Percentiles rank a stretch among this genome's conserved stretches.
These are phyloP conservation scores for Tinea trinotella DNA, from an alignment of 2,888 invertebrate genomes.

Conservation along the genomic window DNA sequence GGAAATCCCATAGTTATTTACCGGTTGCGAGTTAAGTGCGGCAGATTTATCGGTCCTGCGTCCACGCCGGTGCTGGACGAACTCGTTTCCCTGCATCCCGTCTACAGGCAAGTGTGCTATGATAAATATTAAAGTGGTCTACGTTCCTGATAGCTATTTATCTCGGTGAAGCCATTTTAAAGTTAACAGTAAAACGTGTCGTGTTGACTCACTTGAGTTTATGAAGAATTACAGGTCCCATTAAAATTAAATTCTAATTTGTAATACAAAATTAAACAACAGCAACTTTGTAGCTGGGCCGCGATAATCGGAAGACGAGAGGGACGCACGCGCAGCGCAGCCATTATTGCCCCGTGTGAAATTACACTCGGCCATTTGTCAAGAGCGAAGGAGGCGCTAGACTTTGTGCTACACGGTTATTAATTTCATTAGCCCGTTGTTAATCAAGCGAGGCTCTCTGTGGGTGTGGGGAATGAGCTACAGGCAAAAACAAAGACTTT, in stretches of 20 bases:
- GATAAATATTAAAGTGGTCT: conserved; percentile 30
- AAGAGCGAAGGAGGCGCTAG: conserved; percentile 52
- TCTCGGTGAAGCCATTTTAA: conserved; percentile 12
- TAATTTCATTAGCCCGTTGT: conserved; percentile 65
- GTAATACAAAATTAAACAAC: neutral
- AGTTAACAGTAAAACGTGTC: neutral
- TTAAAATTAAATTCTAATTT: neutral
- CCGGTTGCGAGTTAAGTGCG: conserved; percentile 71
- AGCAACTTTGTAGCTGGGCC: neutral
- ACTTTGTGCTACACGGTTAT: conserved; percentile 53
- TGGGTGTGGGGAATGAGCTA: conserved; percentile 15
- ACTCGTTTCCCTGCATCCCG: conserved; percentile 59
- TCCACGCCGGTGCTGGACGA: conserved; percentile 36
- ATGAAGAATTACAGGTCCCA: neutral
- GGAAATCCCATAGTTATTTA: conserved; percentile 73
- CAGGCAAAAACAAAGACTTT: neutral
- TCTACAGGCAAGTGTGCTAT: conserved; percentile 31
- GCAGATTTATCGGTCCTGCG: conserved; percentile 65
- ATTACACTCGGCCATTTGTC: conserved; percentile 68
- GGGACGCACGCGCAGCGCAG: conserved; percentile 14
- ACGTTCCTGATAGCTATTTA: conserved; percentile 14
- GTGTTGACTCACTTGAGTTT: neutral
- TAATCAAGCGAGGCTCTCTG: conserved; percentile 49
- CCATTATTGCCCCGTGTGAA: conserved; percentile 35
- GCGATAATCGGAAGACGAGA: conserved; percentile 15